These are phyloP conservation scores for Salminus brasiliensis DNA, from an alignment of 2,113 vertebrate species.

Conservation along the genomic window DNA sequence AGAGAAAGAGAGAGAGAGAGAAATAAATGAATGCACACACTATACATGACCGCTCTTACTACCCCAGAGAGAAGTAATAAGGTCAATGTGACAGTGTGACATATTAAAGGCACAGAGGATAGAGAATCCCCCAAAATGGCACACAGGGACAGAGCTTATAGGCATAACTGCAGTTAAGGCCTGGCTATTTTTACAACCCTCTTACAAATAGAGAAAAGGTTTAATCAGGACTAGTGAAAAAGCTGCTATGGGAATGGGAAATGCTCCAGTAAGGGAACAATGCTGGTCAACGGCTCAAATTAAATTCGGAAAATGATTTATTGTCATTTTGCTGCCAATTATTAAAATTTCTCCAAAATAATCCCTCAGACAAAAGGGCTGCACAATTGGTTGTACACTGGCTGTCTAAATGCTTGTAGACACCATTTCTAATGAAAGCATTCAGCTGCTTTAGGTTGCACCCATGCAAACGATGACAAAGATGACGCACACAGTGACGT, in stretches of 20 bases:
- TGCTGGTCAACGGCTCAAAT: background rate
- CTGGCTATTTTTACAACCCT: background rate
- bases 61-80: background rate
- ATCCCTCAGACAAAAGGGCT: too few species aligned
- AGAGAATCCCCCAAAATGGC: background rate
- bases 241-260: background rate
- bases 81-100: slow-evolving; percentile 3
- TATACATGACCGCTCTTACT: background rate
- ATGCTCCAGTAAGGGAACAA: background rate
- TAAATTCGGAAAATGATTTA: background rate
- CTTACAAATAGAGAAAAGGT: background rate
- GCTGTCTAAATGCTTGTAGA: too few species aligned
- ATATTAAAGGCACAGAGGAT: background rate
- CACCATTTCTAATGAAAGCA: too few species aligned
- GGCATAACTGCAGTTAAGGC: background rate
- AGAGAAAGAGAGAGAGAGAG: background rate
- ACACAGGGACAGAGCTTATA: background rate
- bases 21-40: background rate
- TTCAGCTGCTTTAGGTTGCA: too few species aligned
- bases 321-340: background rate
- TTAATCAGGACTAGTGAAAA: background rate
- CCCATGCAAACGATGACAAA: too few species aligned
- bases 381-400: too few species aligned
- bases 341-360: background rate
- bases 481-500: too few species aligned